phyloP scores from a whole-genome alignment of 2,797 vertebrate genomes.

The Dryobates pubescens region DNA sequence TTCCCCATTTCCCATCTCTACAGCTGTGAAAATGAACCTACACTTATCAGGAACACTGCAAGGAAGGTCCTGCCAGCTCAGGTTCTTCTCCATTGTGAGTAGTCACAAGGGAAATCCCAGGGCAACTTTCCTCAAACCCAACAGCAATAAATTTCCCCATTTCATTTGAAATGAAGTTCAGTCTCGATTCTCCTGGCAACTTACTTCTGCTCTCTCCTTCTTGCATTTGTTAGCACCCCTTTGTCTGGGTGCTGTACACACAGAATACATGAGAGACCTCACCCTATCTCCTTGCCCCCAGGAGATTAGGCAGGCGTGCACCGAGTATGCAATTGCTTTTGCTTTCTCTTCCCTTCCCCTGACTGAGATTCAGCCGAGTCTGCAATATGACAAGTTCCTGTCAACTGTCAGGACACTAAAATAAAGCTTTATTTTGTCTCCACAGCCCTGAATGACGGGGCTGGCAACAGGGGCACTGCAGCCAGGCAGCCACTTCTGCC shows the following conservation, averaged over 20 bases:
- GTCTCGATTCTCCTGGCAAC: background rate
- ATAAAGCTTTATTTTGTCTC: constrained; percentile 49
- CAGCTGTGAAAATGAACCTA: background rate
- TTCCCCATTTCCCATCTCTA: background rate
- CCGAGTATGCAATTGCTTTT: background rate
- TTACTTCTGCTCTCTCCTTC: background rate
- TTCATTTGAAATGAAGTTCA: background rate
- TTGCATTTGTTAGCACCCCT: background rate
- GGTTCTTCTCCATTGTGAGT: background rate
- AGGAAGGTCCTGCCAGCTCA: background rate
- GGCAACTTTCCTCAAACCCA: background rate
- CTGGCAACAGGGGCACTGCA: constrained; percentile 47
- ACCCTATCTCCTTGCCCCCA: background rate
- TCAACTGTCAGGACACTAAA: constrained; percentile 42
- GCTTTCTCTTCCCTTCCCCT: background rate
- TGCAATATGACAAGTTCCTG: constrained; percentile 20
- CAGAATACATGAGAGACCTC: background rate
- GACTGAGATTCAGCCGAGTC: constrained; percentile 15
- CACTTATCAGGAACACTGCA: background rate
- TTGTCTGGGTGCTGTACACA: background rate
- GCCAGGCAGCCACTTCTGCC: constrained; percentile 35
- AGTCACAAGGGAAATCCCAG: background rate
- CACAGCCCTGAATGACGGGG: background rate
- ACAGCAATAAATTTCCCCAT: background rate
- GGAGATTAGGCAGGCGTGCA: background rate